Percentiles rank a stretch among this genome's conserved stretches.
Evolutionary conservation across 2,797 vertebrate genomes (phyloP).

Genomic region (Coranthus polyacanthus): DNA sequence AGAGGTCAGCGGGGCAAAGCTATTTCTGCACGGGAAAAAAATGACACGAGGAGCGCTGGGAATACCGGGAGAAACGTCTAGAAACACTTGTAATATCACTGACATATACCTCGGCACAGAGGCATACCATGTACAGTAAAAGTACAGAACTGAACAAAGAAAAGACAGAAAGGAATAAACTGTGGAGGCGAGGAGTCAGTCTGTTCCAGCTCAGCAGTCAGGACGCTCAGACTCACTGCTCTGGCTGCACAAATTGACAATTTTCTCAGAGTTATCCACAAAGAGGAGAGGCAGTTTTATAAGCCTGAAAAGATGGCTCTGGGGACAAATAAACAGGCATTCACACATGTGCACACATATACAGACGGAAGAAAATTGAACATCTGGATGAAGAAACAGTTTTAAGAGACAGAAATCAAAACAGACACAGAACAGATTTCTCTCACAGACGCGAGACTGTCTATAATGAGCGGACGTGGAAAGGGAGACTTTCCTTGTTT

Average conservation of each 20-base stretch:
- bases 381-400: not conserved
- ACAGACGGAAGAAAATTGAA: constrained; percentile 3
- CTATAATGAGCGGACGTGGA: too few species aligned
- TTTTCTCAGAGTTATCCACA: constrained; percentile 55
- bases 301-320: constrained; percentile 25
- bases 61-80: constrained; percentile 39
- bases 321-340: constrained; percentile 40
- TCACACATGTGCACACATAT: not conserved
- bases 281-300: constrained; percentile 43
- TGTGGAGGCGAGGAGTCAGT: constrained; percentile 9
- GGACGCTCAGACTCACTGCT: constrained; percentile 23
- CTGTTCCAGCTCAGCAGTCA: constrained; percentile 57
- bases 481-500: not conserved
- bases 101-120: constrained; percentile 27
- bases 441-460: too few species aligned
- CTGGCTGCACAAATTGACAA: constrained; percentile 57
- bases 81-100: constrained; percentile 25
- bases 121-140: constrained; percentile 7
- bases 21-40: constrained; percentile 37
- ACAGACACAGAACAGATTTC: constrained; percentile 16
- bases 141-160: not conserved
- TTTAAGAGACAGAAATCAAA: constrained; percentile 14
- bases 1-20: constrained; percentile 51
- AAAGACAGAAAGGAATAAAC: not conserved
- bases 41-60: constrained; percentile 44